phyloP scores from a whole-genome alignment of 1,140 invertebrate genomes.

The Brachionus rubens region DNA sequence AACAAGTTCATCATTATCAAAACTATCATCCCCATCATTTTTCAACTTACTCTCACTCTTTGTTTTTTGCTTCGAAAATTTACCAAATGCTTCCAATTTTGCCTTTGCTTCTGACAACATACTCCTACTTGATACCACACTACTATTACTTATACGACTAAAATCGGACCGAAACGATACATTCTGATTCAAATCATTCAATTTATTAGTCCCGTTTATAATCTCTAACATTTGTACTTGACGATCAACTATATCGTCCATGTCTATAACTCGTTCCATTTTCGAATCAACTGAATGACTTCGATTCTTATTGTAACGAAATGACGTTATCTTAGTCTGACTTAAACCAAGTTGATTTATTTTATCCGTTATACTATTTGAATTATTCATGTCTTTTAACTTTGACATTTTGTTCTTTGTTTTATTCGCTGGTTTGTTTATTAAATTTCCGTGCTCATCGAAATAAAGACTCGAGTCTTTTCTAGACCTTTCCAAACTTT shows the following conservation, averaged over 20 bases:
- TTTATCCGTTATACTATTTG: not conserved
- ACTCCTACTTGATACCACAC: conserved; percentile 25
- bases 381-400: not conserved
- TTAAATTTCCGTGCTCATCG: conserved; percentile 44
- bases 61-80: conserved; percentile 19
- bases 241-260: conserved; percentile 10
- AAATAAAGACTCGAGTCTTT: conserved; percentile 5
- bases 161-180: conserved; percentile 34
- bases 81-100: conserved; percentile 41
- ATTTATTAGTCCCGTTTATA: not conserved
- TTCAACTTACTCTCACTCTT: not conserved
- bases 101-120: conserved; percentile 41
- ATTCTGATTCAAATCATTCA: conserved; percentile 22
- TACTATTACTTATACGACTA: conserved; percentile 27
- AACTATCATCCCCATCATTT: not conserved
- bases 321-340: not conserved
- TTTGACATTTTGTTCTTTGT: not conserved
- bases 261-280: not conserved
- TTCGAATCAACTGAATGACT: not conserved
- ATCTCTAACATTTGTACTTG: conserved; percentile 33
- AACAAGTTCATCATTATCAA: not conserved
- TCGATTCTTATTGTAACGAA: conserved; percentile 5
- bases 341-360: conserved; percentile 9
- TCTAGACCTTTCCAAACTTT: conserved; percentile 41
- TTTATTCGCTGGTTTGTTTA: not conserved